Percentiles rank a stretch among this genome's conserved stretches.
Conservation (phyloP, 2,113 vertebrate species). For the Percopsis transmontana region DNA sequence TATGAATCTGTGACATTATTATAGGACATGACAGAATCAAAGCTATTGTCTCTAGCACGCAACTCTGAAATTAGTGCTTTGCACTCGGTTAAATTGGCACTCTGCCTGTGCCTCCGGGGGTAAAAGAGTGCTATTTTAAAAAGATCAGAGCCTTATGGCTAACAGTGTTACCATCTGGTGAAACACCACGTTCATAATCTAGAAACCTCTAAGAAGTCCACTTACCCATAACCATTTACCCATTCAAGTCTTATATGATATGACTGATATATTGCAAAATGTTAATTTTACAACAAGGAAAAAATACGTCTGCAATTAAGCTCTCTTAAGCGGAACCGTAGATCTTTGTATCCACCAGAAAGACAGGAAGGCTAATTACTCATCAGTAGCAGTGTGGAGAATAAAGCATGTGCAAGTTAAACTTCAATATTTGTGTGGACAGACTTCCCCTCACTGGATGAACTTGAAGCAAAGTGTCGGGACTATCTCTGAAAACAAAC, state of each 20-base stretch:
- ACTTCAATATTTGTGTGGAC: conserved; percentile 63
- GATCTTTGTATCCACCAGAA: conserved; percentile 6
- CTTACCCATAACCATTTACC: too few species aligned
- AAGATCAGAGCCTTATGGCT: conserved; percentile 1
- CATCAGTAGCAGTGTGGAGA: conserved; percentile 29
- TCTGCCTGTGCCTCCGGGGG: conserved; percentile 51
- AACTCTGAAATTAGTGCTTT: conserved; percentile 58
- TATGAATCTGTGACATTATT: too few species aligned
- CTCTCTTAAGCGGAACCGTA: background rate
- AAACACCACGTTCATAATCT: conserved; percentile 31
- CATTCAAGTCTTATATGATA: too few species aligned
- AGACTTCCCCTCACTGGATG: conserved; percentile 78
- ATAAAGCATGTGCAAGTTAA: conserved; percentile 40
- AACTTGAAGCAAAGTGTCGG: conserved; percentile 74
- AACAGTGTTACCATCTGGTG: conserved; percentile 29
- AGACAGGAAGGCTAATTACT: conserved; percentile 19
- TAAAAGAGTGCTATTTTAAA: conserved; percentile 38
- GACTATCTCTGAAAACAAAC: conserved; percentile 79
- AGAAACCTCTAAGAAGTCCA: conserved; percentile 22
- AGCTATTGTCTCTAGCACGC: conserved; percentile 59
- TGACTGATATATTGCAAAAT: background rate
- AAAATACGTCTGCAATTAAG: too few species aligned
- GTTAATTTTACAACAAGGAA: background rate
- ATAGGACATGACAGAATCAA: too few species aligned
- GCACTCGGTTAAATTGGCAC: conserved; percentile 21